Evolutionary conservation across 1,140 invertebrate genomes (phyloP), one percentile per base, ranked within the genome.

Genomic region (Bombus affinis): DNA sequence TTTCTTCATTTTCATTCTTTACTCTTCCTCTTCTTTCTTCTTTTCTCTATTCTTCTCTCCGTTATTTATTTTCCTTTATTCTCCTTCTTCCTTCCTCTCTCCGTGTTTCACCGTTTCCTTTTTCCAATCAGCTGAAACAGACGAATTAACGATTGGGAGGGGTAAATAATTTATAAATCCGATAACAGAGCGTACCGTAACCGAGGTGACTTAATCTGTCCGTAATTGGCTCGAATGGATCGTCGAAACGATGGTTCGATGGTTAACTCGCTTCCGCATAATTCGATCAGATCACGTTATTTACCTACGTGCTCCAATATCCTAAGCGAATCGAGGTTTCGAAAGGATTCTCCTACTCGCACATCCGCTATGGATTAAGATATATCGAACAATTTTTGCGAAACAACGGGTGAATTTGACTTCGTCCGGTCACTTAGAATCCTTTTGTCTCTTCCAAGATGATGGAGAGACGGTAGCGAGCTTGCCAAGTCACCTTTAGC

Each of bases 91-190:
- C 47, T 8, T 53, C 18, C 18, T 53, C 59, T 10, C 6, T 6
- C 3, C 15, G 8, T 12, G 12, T 28, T 3, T 4, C 68, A 13
- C 0, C 13, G 9, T 37, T 18, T 72, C 25, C 13, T 15, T 28
- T 42, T 42, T 42, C 22, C 4, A 2, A 13, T 18, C 42, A 1
- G 1, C 12, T 5, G 0, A 8, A 10, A 1, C 6, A 0, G 15
- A n/a, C 13, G 8, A 70, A 35, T 57, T 22, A 32, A 42, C 18
- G 3, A 25, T 5, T n/a, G 32, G 22, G 3, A 37, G 53, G 32
- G 76, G 37, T 62, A 84, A 79, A 78, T 79, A 84, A 71, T 57
- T 74, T 85, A 81, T 85, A 74, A 81, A 81, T 74, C 71, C 70
- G 37, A 74, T 85, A 75, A 68, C 83, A 62, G 59, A 35, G 8